Percentiles rank a stretch among this genome's conserved stretches.
These are phyloP conservation scores for Alethe diademata DNA, from an alignment of 2,113 vertebrate genomes.

Conservation along the genomic window DNA sequence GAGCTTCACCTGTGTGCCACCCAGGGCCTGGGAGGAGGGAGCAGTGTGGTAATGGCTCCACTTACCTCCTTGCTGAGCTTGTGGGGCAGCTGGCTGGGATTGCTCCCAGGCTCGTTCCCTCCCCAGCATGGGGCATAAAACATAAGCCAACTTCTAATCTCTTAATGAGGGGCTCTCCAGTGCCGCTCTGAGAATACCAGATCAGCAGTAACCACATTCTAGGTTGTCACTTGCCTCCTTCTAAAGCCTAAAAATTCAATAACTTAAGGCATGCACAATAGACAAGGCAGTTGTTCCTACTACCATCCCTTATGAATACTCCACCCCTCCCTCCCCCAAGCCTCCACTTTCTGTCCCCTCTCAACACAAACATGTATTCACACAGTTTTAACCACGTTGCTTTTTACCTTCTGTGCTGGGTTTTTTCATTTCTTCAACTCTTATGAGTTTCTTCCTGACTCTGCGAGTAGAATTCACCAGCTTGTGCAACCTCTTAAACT, in stretches of 20 bases:
- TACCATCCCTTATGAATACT: background rate
- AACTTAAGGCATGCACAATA: background rate
- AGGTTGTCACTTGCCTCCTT: background rate
- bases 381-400: background rate
- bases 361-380: background rate
- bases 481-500: conserved; percentile 97
- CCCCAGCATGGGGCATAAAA: background rate
- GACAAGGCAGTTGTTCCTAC: background rate
- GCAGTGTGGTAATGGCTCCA: background rate
- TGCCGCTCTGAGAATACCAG: background rate
- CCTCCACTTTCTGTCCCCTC: background rate
- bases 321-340: background rate
- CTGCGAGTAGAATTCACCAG: conserved; percentile 96
- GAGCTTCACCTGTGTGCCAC: background rate
- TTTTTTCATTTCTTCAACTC: conserved; percentile 95
- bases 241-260: background rate
- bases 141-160: background rate
- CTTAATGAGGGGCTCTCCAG: conserved; percentile 11
- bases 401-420: conserved; percentile 88
- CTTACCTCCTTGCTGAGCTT: background rate
- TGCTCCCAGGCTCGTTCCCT: background rate
- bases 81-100: background rate
- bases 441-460: conserved; percentile 94
- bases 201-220: background rate
- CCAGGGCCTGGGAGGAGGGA: background rate